These are phyloP conservation scores for Phorcus lineatus DNA, from an alignment of 2,888 invertebrate genomes.

Conservation along the genomic window DNA sequence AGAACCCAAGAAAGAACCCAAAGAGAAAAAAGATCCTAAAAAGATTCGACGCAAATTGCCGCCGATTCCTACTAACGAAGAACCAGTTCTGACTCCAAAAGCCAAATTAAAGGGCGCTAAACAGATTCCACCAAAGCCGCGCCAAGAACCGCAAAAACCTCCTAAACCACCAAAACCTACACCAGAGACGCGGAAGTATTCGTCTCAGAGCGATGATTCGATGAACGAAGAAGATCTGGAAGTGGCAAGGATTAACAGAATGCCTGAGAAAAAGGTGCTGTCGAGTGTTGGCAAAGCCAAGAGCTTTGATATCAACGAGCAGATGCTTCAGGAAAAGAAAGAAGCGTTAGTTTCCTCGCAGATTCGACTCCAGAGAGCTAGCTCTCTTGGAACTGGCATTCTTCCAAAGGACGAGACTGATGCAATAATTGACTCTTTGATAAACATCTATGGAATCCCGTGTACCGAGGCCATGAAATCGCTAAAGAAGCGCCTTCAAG, in stretches of 20 bases:
- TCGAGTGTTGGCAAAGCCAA: slow-evolving; percentile 41
- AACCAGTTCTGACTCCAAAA: slow-evolving; percentile 46
- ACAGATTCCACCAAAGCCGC: slow-evolving; percentile 30
- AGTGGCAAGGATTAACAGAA: slow-evolving; percentile 57
- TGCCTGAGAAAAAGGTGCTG: slow-evolving; percentile 35
- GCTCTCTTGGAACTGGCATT: slow-evolving; percentile 32
- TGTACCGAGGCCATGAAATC: slow-evolving; percentile 73
- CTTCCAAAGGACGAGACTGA: slow-evolving; percentile 65
- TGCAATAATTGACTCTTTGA: slow-evolving; percentile 66
- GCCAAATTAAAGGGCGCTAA: slow-evolving; percentile 31
- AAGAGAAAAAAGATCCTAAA: slow-evolving; percentile 51
- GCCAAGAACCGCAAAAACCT: slow-evolving; percentile 1
- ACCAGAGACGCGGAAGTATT: slow-evolving; percentile 44
- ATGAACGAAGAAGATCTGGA: slow-evolving; percentile 68
- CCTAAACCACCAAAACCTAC: slow-evolving; percentile 5
- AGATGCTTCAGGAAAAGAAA: background rate
- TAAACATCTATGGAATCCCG: slow-evolving; percentile 70
- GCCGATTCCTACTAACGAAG: slow-evolving; percentile 64
- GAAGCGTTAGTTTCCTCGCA: background rate
- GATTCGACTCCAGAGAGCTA: slow-evolving; percentile 16
- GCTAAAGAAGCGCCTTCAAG: slow-evolving; percentile 75
- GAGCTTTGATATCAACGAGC: slow-evolving; percentile 41
- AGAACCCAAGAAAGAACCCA: slow-evolving; percentile 27
- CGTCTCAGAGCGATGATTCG: slow-evolving; percentile 60
- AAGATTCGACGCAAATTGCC: slow-evolving; percentile 66